phyloP scores from a whole-genome alignment of 2,888 invertebrate genomes.

The Tenthredo scrophulariae region DNA sequence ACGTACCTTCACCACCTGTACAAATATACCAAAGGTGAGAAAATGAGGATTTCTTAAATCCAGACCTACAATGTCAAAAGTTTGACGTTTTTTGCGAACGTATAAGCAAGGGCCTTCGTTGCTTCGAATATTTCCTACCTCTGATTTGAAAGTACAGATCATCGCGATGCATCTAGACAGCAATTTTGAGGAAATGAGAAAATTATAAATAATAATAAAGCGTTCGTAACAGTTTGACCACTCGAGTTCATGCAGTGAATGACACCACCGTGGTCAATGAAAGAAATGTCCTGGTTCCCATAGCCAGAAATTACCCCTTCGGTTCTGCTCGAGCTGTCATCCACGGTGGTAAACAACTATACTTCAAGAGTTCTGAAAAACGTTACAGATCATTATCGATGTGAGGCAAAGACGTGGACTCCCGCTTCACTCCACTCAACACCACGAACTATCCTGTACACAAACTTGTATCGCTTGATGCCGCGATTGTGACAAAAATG shows the following conservation, averaged over 20 bases:
- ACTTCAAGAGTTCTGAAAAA: constrained; percentile 40
- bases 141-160: not conserved
- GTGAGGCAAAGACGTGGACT: constrained; percentile 68
- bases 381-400: constrained; percentile 77
- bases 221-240: not conserved
- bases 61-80: not conserved
- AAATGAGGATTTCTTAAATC: not conserved
- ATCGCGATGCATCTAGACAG: not conserved
- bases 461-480: constrained; percentile 71
- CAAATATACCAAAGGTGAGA: not conserved
- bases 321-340: constrained; percentile 50
- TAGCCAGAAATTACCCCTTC: constrained; percentile 47
- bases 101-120: not conserved
- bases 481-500: constrained; percentile 78
- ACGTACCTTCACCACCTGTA: not conserved
- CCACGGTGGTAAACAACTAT: constrained; percentile 16
- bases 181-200: not conserved
- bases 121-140: not conserved
- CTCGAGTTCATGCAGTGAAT: constrained; percentile 1
- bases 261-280: not conserved
- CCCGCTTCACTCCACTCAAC: constrained; percentile 55
- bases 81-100: not conserved
- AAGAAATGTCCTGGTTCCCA: constrained; percentile 42
- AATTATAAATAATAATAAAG: not conserved
- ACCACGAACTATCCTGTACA: constrained; percentile 47